A percentile compares a stretch with the other conserved stretches of the same genome.
phyloP scores from a whole-genome alignment of 2,888 invertebrate species.

The Ferrisia virgata region DNA sequence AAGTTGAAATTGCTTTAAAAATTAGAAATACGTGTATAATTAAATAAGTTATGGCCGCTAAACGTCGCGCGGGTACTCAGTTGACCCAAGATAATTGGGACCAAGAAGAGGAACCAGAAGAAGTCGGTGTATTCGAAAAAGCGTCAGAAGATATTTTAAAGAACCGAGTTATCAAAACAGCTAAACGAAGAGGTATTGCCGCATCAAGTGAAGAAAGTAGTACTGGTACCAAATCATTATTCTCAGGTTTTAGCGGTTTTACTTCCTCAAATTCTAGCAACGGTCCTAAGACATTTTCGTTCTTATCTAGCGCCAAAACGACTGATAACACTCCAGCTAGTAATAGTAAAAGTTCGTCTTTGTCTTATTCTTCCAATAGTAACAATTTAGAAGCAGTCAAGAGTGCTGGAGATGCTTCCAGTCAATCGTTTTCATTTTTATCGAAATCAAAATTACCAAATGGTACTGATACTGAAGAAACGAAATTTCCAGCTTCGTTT shows the following conservation, averaged over 20 bases:
- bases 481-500: not conserved
- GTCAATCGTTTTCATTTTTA: not conserved
- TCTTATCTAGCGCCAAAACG: slow-evolving; percentile 47
- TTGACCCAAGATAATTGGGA: slow-evolving; percentile 85
- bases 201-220: slow-evolving; percentile 39
- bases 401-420: not conserved
- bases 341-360: not conserved
- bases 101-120: slow-evolving; percentile 54
- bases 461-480: not conserved
- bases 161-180: slow-evolving; percentile 74
- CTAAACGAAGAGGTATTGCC: slow-evolving; percentile 52
- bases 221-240: slow-evolving; percentile 45
- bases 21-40: not conserved
- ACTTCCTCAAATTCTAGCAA: not conserved
- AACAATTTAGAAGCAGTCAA: not conserved
- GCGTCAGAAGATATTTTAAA: slow-evolving; percentile 64
- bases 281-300: slow-evolving; percentile 47
- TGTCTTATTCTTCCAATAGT: not conserved
- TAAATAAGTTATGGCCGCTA: slow-evolving; percentile 52
- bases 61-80: slow-evolving; percentile 71
- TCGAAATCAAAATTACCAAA: not conserved
- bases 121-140: slow-evolving; percentile 52
- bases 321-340: not conserved
- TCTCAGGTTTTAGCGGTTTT: slow-evolving; percentile 49
- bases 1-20: not conserved